Evolutionary conservation across 30 jellyfish, hydroid and myxozoan species (phyloP), one percentile per base, ranked within the genome.

Genomic region (Aurelia aurita): DNA sequence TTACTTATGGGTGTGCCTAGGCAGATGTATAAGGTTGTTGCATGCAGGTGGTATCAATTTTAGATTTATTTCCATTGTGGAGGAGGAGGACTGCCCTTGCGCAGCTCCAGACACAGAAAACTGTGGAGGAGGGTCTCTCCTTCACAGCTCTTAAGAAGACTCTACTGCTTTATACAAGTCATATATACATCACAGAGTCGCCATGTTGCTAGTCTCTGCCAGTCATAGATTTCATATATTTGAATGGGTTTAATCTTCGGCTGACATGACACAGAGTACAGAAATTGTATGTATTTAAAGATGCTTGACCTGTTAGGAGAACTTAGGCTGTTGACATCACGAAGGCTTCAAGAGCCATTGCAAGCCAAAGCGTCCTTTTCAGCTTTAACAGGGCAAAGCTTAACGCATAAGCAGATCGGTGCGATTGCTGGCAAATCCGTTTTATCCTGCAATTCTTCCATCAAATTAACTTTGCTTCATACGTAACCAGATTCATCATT

Each of bases 341-440:
- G 64, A 80, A 55, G 74, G n/a, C 28, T 34, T 4, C 31, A 45
- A 79, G 45, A 79, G 47, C 89, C 82, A 29, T 73, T 43, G 69
- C 69, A 77, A 34, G 34, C 69, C 45, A 77, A 61, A 25, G 65
- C 57, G 79, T 64, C 51, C 35, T 78, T 58, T 80, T 80, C 82
- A 80, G 80, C 58, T 21, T 60, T 46, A 27, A 53, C 90, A 80
- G 90, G 46, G 69, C 32, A 43, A 44, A 69, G 82, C 90, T 80
- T 80, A 80, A 76, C 90, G 20, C 82, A 62, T 80, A 80, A 80
- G 90, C 31, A 64, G 90, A 80, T 80, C 82, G 57, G 21, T 45
- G 84, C 49, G 67, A 55, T 61, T 39, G 51, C 51, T 39, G 15
- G 9, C 15, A 22, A 55, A 53, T 19, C 72, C 31, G 54, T 28